Evolutionary conservation across 2,888 invertebrate species (phyloP), one percentile per base, ranked within the genome.

Genomic region (Lasioglossum lativentre): DNA sequence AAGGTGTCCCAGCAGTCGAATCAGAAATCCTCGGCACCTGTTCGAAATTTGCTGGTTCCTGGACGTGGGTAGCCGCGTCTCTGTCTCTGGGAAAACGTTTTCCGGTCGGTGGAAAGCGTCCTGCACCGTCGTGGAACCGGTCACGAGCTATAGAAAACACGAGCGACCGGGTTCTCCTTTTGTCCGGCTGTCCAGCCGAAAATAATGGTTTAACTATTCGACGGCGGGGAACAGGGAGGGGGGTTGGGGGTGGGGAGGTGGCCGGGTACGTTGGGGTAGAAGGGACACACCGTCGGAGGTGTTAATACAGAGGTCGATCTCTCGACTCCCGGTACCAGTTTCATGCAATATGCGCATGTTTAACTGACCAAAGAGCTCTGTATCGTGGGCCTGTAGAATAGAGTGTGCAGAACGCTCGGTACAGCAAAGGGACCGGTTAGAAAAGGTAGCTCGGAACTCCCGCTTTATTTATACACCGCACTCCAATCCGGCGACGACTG

Each of bases 301-400:
- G 95, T 95, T 95, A 95, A 95, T 95, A 94, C 94, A 95, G 95
- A 94, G 94, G 94, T 94, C 94, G 94, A 92, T 93, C 93, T 94
- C 93, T 90, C 91, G 92, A 91, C 91, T 91, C 92, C 56, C 92
- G 93, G 93, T 93, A 94, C 94, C 94, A 94, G 94, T 95, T 95
- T 95, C 95, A 95, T 95, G 94, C 94, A 95, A 95, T 95, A 95
- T 95, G 95, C 95, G 94, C 95, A 95, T 95, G 94, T 95, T 95
- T 95, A 95, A 95, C 94, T 93, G 95, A 94, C 94, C 94, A 93
- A 93, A 93, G 93, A 86, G 89, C 93, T 92, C 92, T 93, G 93
- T 93, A 93, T 90, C 91, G 90, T 89, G 91, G 91, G 88, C 89
- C 88, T 77, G 83, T 83, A 84, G 88, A 78, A 87, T 84, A 88